Base-by-base conservation (phyloP, 2,888 invertebrate genomes). In the Caenorhabditis imperialis region DNA sequence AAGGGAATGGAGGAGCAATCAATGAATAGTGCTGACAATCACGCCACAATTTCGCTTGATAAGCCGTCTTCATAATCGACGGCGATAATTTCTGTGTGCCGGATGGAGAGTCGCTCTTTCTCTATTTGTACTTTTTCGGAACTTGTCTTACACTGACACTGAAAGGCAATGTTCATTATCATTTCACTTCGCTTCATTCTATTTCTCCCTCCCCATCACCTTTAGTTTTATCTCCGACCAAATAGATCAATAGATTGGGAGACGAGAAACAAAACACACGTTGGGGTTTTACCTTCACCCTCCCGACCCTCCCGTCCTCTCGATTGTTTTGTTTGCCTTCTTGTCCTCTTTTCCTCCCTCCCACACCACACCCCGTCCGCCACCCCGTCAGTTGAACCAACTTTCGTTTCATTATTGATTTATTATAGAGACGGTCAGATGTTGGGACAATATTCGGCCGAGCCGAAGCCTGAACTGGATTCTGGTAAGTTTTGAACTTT, bases 341-440 rank as follows among this genome's bases (percentile, higher is more conserved):
- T 61, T 70, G 69, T 70, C 69, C 54, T 61, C 60, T 61, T 70
- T 45, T 42, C 61, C 47, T 61, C 55, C 55, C 54, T 18, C 69
- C 58, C 50, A n/a, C 58, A 25, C 63, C 37, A 16, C 67, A n/a
- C n/a, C n/a, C n/a, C n/a, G 6, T 10, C 30, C 42, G 35, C 60
- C 57, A 57, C 57, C 51, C 67, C 67, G 45, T 27, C 53, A n/a
- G 30, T 62, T 53, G 67, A 67, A 67, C 67, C 67, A 51, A 67
- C 67, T 67, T 65, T 67, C n/a, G n/a, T n/a, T n/a, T n/a, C n/a
- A 67, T 67, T 67, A 67, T 67, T 67, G 67, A 67, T 67, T 55
- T 58, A 67, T 69, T 60, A 60, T 45, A 69, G 69, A 45, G 47
- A 30, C 30, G 30, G 53, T 60, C 60, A 48, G 47, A 69, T 69